Evolutionary conservation across 2,113 vertebrate species (phyloP).

Genomic region (Grus americana): DNA sequence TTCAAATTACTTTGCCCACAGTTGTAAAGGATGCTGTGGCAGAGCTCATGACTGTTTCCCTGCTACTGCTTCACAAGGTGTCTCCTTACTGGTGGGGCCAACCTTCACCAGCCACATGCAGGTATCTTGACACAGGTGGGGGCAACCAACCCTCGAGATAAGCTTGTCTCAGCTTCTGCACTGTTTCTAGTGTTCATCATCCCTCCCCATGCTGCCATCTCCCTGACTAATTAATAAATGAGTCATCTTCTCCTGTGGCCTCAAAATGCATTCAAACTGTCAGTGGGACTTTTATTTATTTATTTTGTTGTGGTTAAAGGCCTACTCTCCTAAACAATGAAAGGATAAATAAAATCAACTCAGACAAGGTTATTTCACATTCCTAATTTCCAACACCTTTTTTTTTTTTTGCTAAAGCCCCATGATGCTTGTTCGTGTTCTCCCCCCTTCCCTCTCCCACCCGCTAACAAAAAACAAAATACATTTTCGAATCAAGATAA

Average conservation of each 20-base stretch:
- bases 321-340: constrained; percentile 40
- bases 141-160: background rate
- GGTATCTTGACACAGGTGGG: background rate
- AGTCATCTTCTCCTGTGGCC: constrained; percentile 27
- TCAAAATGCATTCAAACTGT: constrained; percentile 5
- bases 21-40: background rate
- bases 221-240: constrained; percentile 45
- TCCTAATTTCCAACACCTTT: constrained; percentile 28
- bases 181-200: background rate
- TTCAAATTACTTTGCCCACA: background rate
- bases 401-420: background rate
- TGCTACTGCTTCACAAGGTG: rapidly evolving
- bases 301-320: constrained; percentile 34
- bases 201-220: background rate
- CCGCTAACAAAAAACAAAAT: constrained; percentile 58
- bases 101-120: background rate
- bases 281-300: constrained; percentile 31
- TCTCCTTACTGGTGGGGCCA: background rate
- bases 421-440: background rate
- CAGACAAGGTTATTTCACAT: constrained; percentile 64
- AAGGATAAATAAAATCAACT: constrained; percentile 55
- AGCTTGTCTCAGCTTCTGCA: background rate
- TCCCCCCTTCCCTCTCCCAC: background rate
- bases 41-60: background rate
- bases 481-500: constrained; percentile 73